Evolutionary conservation across 2,888 invertebrate species (phyloP), one percentile per base, ranked within the genome.

Genomic region (Megamerina dolium): DNA sequence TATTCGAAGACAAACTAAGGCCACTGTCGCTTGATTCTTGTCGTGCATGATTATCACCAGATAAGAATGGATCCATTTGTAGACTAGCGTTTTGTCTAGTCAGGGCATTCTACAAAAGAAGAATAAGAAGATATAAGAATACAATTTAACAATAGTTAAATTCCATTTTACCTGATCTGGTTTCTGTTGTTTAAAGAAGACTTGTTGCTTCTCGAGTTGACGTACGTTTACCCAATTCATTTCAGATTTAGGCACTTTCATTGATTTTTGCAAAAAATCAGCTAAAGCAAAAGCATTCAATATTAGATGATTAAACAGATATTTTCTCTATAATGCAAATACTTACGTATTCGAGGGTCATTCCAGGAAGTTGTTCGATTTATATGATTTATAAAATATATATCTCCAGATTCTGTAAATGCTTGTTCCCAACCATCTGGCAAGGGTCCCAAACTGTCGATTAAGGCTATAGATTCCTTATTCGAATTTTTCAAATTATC

Each of bases 301-400:
- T 23, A 23, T 23, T 23, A 8, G n/a, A n/a, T n/a, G n/a, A n/a
- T n/a, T n/a, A n/a, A n/a, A n/a, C n/a, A n/a, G n/a, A 37, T n/a
- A 23, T 23, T 23, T 8, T 8, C 10, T 12, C 12, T 30, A 21
- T n/a, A 17, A 10, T 34, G 10, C 20, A 49, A 47, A 49, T 48
- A 53, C 90, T 87, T 82, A 91, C 92, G 92, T 81, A 95, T 87
- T 81, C 94, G 82, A 63, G 95, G 95, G 77, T 96, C 94, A 77
- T 92, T 93, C 95, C 95, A 96, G 64, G 93, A 93, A 54, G 95
- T 95, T 64, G 91, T 92, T 74, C 91, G 84, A 56, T 88, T 86
- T 72, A 86, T 83, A 75, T 93, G 93, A 76, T 93, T 92, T 75
- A 93, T 80, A 60, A 69, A 72, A 56, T 72, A 72, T 57, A 89